Conservation (phyloP, 2,888 invertebrate species). For the Tetragonisca angustula region DNA sequence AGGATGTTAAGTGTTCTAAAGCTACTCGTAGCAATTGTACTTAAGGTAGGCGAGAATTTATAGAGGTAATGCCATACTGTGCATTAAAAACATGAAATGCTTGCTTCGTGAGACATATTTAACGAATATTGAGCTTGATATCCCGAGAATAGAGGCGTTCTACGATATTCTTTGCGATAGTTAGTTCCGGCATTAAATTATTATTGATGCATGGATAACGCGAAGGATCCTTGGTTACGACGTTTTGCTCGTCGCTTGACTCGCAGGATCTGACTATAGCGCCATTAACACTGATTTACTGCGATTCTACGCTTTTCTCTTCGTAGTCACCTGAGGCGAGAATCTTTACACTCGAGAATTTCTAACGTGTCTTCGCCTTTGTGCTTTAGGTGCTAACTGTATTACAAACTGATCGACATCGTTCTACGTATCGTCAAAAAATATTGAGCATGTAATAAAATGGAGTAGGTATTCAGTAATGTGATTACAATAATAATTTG, state of each 20-base stretch:
- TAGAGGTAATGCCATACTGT: not conserved
- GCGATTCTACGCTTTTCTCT: constrained; percentile 59
- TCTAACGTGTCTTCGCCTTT: constrained; percentile 10
- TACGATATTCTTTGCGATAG: constrained; percentile 7
- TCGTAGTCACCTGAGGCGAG: constrained; percentile 47
- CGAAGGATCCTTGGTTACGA: constrained; percentile 29
- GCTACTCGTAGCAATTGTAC: not conserved
- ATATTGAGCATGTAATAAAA: not conserved
- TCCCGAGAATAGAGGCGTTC: constrained; percentile 8
- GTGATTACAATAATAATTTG: not conserved
- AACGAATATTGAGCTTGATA: constrained; percentile 5
- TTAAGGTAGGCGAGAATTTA: not conserved
- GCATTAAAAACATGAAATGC: not conserved
- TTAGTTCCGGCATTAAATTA: constrained; percentile 40
- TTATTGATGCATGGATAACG: constrained; percentile 48
- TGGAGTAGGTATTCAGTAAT: not conserved
- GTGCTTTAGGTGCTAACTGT: constrained; percentile 10
- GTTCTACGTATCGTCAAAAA: not conserved
- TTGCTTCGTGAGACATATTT: not conserved
- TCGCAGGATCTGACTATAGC: constrained; percentile 45
- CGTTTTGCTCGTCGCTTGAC: constrained; percentile 35
- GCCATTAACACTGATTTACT: constrained; percentile 65
- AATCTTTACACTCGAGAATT: constrained; percentile 11
- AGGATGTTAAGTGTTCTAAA: no score
- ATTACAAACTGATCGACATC: not conserved